Evolutionary conservation across 2,113 vertebrate genomes (phyloP).

Genomic region (Datnioides undecimradiatus): DNA sequence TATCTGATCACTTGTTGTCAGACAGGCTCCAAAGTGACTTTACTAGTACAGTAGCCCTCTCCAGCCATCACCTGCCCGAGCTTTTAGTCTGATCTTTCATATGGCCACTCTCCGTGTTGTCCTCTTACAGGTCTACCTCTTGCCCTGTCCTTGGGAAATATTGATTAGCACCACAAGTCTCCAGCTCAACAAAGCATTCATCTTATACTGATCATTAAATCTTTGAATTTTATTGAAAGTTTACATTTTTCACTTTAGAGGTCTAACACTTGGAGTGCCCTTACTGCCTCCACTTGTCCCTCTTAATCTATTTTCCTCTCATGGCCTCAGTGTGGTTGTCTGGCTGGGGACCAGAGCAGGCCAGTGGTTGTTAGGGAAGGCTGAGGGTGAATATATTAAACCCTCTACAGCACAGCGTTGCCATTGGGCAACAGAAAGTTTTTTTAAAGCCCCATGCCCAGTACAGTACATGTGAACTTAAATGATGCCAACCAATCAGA

Average conservation of each 20-base stretch:
- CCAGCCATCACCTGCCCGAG: neutral
- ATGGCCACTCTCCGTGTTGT: neutral
- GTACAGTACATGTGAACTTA: too few relatives aligned
- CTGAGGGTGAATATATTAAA: slow-evolving; percentile 11
- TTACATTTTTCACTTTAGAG: neutral
- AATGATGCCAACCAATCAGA: too few relatives aligned
- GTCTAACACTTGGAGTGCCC: neutral
- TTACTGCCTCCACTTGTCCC: neutral
- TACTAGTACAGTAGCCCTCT: neutral
- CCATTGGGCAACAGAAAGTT: too few relatives aligned
- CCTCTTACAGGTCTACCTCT: neutral
- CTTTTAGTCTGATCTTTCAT: neutral
- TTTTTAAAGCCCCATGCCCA: too few relatives aligned
- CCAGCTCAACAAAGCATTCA: neutral
- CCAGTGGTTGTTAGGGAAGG: slow-evolving; percentile 22
- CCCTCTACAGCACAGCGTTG: neutral
- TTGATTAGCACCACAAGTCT: neutral
- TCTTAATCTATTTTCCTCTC: slow-evolving; percentile 10
- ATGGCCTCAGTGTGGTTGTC: slow-evolving; percentile 32
- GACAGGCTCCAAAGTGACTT: slow-evolving; percentile 19
- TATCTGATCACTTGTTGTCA: slow-evolving; percentile 38
- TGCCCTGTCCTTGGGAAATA: neutral
- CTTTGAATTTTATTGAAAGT: neutral
- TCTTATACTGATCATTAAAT: neutral
- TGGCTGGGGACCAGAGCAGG: slow-evolving; percentile 32